Evolutionary conservation across 30 jellyfish, hydroid and myxozoan genomes (phyloP).

Genomic region (Sanderia malayensis): DNA sequence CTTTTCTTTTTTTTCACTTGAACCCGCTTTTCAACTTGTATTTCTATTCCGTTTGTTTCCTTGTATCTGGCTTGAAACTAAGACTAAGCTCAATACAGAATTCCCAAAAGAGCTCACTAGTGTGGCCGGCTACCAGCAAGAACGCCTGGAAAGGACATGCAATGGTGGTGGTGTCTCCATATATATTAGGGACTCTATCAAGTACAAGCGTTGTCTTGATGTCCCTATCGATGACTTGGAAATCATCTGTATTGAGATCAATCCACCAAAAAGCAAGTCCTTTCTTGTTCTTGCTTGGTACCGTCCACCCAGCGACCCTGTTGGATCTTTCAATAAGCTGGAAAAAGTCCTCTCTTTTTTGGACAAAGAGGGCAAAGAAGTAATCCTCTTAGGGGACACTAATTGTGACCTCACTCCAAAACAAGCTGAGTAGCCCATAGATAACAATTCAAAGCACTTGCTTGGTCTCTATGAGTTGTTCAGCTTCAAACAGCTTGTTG

Average conservation of each 20-base stretch:
- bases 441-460: conserved; percentile 6
- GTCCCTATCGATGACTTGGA: conserved; percentile 31
- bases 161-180: conserved; percentile 34
- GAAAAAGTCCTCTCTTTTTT: too few relatives aligned
- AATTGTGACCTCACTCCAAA: conserved; percentile 16
- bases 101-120: conserved; percentile 9
- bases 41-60: conserved; percentile 1
- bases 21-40: conserved; percentile 5
- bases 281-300: conserved; percentile 20
- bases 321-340: conserved; percentile 24
- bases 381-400: too few relatives aligned
- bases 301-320: too few relatives aligned
- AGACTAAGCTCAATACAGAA: too few relatives aligned
- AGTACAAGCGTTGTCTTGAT: conserved; percentile 2
- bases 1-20: background rate
- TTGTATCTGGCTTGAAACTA: background rate
- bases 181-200: too few relatives aligned
- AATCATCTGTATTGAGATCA: conserved; percentile 21
- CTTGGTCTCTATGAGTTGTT: conserved; percentile 13
- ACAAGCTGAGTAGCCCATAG: background rate
- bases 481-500: conserved; percentile 21
- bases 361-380: conserved; percentile 10
- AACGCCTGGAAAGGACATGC: too few relatives aligned
- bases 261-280: too few relatives aligned
- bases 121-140: conserved; percentile 29